Evolutionary conservation across 2,113 vertebrate genomes (phyloP), one percentile per base, ranked within the genome.

Genomic region (Ptyas mucosa): DNA sequence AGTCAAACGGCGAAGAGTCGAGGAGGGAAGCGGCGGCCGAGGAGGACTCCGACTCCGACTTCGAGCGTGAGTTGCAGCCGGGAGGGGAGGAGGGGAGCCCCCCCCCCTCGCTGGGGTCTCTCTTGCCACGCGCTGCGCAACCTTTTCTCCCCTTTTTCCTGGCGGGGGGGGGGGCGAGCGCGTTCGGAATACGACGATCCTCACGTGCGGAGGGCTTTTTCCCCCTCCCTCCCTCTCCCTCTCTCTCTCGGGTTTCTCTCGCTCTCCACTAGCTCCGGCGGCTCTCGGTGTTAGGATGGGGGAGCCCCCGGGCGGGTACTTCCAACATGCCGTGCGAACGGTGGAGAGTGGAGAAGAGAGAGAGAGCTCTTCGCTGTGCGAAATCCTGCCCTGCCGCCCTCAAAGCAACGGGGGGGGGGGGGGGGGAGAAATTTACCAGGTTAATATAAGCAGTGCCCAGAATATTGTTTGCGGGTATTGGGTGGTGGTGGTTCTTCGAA

Each of bases 1-100:
- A 99, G 96, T 99, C 98, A 69, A 98, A 98, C 49, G 98, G 98
- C 43, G 98, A 99, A 4, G 98, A 98, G 12, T 97, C 97, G 57
- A 96, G 46, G 10, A 61, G 75, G 43, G 54, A 90, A 55, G 18
- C 46, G 29, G 26, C 20, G 20, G n/a, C 96, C 4, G 95, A 94
- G 1, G 98, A 98, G 1, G 95, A 96, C 81, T 89, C 90, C 14
- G 98, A 98, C 90, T 99, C 98, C 18, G 98, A 99, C 97, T 98
- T 99, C 96, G 99, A 99, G 96, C 98, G 99, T 99, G 96, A 98
- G 98, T 95, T 18, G 1, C 85, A 64, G 81, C 1, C 0, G 54
- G 61, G 21, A 0, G 18, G 5, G 57, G 34, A 8, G 88, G 52
- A 0, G 20, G 20, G 5, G 20, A 20, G 18, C 0, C 8, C 51